Conservation (phyloP, 1,140 invertebrate genomes). For the Listronotus oregonensis region DNA sequence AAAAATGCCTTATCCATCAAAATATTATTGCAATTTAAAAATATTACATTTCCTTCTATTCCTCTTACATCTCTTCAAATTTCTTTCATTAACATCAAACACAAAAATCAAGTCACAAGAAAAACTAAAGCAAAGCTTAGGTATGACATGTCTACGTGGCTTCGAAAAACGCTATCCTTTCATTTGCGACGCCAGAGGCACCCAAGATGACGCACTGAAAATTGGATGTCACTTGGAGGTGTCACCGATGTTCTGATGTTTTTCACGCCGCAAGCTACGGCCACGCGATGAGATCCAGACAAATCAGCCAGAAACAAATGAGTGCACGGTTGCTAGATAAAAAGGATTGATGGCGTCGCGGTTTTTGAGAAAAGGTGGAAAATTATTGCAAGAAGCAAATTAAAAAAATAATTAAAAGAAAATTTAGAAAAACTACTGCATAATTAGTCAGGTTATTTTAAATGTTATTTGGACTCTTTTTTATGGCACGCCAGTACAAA, state of each 20-base stretch:
- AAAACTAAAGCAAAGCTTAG: slow-evolving; percentile 22
- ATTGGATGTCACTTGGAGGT: slow-evolving; percentile 59
- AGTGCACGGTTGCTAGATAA: slow-evolving; percentile 46
- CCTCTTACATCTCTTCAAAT: no score
- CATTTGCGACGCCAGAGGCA: slow-evolving; percentile 23
- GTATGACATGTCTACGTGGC: slow-evolving; percentile 28
- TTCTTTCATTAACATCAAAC: no score
- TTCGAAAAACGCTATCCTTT: slow-evolving; percentile 34
- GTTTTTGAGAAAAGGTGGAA: slow-evolving; percentile 9
- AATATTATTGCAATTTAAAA: no score
- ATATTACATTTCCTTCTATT: no score
- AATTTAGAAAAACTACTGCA: no score
- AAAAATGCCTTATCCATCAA: no score
- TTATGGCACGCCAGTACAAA: no score
- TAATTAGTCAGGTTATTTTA: no score
- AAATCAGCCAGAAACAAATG: slow-evolving; percentile 58
- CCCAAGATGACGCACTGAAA: slow-evolving; percentile 55
- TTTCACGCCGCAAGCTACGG: slow-evolving; percentile 51
- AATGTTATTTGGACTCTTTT: no score
- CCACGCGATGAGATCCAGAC: slow-evolving; percentile 51
- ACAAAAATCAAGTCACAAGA: slow-evolving; percentile 12
- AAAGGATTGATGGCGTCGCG: slow-evolving; percentile 47
- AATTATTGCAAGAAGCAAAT: neutral
- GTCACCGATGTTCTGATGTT: slow-evolving; percentile 54
- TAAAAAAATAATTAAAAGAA: no score